Evolutionary conservation across 2,113 vertebrate genomes (phyloP), one percentile per base, ranked within the genome.

Genomic region (Notothenia coriiceps): DNA sequence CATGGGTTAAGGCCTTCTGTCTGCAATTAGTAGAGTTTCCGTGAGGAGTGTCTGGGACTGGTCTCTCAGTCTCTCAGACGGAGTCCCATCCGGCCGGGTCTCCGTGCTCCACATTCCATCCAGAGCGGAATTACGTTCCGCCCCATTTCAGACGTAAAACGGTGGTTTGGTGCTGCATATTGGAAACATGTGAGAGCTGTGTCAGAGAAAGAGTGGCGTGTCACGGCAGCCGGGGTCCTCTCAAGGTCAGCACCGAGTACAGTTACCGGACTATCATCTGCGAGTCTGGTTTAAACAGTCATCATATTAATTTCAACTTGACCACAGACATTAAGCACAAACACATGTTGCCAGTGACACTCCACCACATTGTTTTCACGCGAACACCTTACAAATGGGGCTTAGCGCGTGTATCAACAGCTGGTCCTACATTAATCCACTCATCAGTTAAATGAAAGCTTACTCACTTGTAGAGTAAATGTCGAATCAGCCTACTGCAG

Each of bases 21-120:
- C 89, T 93, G 86, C 86, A 91, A 94, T 92, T 93, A 92, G 83
- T 85, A 7, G 60, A 82, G 80, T 88, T 92, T 94, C 87, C 79
- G 76, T 93, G 88, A 85, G 82, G 83, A 86, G 90, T 59, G 85
- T 86, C 90, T 82, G 65, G 65, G 76, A 85, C 87, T 63, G 88
- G 86, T 81, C 71, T 64, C 79, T 86, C 83, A 57, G 70, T 68
- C 72, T 83, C 84, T 90, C 88, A 91, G 74, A 89, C 77, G 47
- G 80, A 85, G 86, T 87, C 83, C 88, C 87, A 89, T 91, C 87
- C 85, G 71, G 89, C 80, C 46, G 61, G 87, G 87, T 86, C 88
- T 85, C 80, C 68, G 17, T 80, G 79, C 80, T 83, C 82, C 88
- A 87, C 90, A 93, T 93, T 93, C 93, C 90, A 88, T 74, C 63